Conservation (phyloP, 2,888 invertebrate species). For the Drosophila austrosaltans region DNA sequence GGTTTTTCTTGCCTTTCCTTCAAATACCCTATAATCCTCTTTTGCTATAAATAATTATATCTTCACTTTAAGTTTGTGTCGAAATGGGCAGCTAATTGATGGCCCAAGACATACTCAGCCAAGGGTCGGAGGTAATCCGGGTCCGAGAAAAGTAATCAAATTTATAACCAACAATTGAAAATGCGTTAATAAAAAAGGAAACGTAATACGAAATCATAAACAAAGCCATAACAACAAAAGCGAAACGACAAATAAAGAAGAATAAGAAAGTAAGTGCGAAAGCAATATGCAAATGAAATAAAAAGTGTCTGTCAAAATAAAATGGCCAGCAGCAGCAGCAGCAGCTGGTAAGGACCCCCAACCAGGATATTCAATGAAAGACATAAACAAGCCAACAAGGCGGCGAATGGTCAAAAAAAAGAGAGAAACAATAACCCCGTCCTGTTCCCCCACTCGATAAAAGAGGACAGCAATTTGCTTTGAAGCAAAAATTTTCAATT, state of each 20-base stretch:
- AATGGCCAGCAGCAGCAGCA: constrained; percentile 51
- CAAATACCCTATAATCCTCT: too few relatives aligned
- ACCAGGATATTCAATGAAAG: not conserved
- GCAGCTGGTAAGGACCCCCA: constrained; percentile 53
- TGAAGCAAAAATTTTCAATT: constrained; percentile 73
- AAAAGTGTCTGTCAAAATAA: constrained; percentile 63
- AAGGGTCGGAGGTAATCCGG: constrained; percentile 32
- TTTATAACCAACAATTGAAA: constrained; percentile 70
- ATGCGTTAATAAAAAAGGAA: constrained; percentile 61
- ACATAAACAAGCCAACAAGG: constrained; percentile 47
- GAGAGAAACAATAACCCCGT: not conserved
- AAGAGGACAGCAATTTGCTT: constrained; percentile 37
- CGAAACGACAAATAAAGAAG: constrained; percentile 37
- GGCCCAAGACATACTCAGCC: constrained; percentile 30
- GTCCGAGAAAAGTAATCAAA: constrained; percentile 65
- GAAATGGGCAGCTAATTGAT: constrained; percentile 59
- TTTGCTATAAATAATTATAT: not conserved
- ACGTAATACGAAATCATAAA: constrained; percentile 68
- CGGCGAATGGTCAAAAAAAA: constrained; percentile 28
- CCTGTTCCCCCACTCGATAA: too few relatives aligned
- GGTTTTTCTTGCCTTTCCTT: too few relatives aligned
- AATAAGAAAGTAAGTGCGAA: constrained; percentile 62
- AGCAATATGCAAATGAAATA: constrained; percentile 75
- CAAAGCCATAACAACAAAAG: constrained; percentile 66
- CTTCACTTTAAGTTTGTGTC: not conserved